These are phyloP conservation scores for Cossypha polioptera DNA, from an alignment of 2,797 vertebrate genomes.

Conservation along the genomic window DNA sequence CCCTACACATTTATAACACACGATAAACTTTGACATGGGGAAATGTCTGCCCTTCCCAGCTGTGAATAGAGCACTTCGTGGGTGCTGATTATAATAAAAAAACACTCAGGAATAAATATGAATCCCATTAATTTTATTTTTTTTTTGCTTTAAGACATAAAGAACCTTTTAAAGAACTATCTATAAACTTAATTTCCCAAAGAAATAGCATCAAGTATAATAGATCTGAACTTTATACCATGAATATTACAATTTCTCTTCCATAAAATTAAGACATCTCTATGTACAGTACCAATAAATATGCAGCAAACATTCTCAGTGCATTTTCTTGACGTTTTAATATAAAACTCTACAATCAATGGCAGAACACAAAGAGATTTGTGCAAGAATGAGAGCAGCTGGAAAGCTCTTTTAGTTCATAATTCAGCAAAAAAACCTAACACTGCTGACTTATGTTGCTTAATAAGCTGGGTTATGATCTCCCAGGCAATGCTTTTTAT, in stretches of 20 bases:
- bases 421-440: neutral
- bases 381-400: slow-evolving; percentile 14
- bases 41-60: neutral
- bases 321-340: slow-evolving; percentile 64
- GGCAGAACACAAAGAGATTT: slow-evolving; percentile 22
- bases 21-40: neutral
- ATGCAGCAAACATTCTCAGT: slow-evolving; percentile 68
- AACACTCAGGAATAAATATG: neutral
- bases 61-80: neutral
- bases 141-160: neutral
- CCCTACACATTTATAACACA: neutral
- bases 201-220: slow-evolving; percentile 2
- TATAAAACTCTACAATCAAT: slow-evolving; percentile 70
- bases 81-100: neutral
- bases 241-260: neutral
- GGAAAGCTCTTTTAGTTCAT: neutral
- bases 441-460: neutral
- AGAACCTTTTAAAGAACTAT: neutral
- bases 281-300: slow-evolving; percentile 54
- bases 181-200: slow-evolving; percentile 9
- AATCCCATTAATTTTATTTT: slow-evolving; percentile 21
- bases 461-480: neutral
- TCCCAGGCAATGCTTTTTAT: neutral
- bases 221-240: neutral
- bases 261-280: slow-evolving; percentile 19